Base-by-base conservation (phyloP, 2,113 vertebrate genomes). In the Puntigrus tetrazona region DNA sequence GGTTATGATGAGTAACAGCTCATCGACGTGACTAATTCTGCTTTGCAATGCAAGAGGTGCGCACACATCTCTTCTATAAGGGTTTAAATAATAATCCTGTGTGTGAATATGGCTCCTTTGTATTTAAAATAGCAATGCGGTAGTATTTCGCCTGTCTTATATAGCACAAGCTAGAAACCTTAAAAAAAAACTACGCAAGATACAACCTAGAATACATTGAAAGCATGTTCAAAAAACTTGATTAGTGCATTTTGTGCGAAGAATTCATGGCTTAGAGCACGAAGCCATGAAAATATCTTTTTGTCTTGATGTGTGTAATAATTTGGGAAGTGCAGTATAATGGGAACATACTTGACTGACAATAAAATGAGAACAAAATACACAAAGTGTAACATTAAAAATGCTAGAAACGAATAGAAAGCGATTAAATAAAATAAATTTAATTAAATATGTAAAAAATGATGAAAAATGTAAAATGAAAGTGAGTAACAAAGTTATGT, bases 21-120 rank as follows among this genome's bases (percentile, higher is more conserved):
- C 41, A 41, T 87, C 77, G 73, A 52, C 29, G n/a, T 63, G 83
- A 41, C 34, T 84, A 84, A 84, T 34, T 76, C 47, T 22, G 45
- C 45, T 76, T 55, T 34, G 18, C 27, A 7, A 76, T 55, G 43
- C 31, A 50, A 75, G 72, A 75, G 38, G 22, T 27, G 13, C 1
- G 3, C 5, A 16, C 11, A 72, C 1, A 25, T 25, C 38, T 16
- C 10, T 72, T 25, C 38, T 43, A 2, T 43, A 9, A 20, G 63
- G 0, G 34, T 70, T 70, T 70, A 38, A 38, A 38, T 22, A 22
- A 20, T 69, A 3, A 22, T 67, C 31, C 16, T 65, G 29, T 3
- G 34, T 4, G 27, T 11, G 45, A 47, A 47, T 16, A 67, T 22
- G 63, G 36, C 31, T 69, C 7, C 3, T 69, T 10, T 69, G 18